Evolutionary conservation across 2,797 vertebrate species (phyloP).

Genomic region (Galaxias olidus): DNA sequence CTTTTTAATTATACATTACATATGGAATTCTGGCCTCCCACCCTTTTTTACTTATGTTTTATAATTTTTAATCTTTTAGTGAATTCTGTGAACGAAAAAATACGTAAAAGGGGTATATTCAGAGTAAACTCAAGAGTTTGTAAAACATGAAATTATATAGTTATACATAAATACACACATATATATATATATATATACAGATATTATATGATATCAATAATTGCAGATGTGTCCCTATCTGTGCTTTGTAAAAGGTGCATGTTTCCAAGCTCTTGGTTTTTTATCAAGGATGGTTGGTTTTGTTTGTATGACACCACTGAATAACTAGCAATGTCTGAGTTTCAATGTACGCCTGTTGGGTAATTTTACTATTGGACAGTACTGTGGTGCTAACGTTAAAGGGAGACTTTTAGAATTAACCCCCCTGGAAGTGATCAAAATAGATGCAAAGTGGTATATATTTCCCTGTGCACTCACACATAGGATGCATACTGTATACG

Average conservation of each 20-base stretch:
- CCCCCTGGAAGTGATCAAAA: no score
- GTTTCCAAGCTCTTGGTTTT: slow-evolving; percentile 23
- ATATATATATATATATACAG: slow-evolving; percentile 26
- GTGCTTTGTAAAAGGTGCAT: slow-evolving; percentile 51
- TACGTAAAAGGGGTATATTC: slow-evolving; percentile 12
- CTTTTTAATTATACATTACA: neutral
- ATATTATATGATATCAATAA: slow-evolving; percentile 15
- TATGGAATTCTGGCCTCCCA: neutral
- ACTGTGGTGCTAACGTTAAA: no score
- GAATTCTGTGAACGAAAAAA: neutral
- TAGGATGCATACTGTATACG: neutral
- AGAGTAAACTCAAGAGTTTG: no score
- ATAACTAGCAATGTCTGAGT: neutral
- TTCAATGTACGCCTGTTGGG: neutral
- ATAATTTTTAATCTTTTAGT: slow-evolving; percentile 26
- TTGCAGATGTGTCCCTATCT: slow-evolving; percentile 15
- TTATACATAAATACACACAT: slow-evolving; percentile 33
- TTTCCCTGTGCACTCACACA: no score
- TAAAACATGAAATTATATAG: slow-evolving; percentile 39
- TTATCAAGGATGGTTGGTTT: slow-evolving; percentile 24
- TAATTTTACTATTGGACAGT: no score
- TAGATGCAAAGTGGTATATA: no score
- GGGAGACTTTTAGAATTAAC: no score
- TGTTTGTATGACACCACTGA: slow-evolving; percentile 13
- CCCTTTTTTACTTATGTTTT: slow-evolving; percentile 5